Base-by-base conservation (phyloP, 53 echinoderm and acorn worm genomes). In the Mesocentrotus franciscanus region DNA sequence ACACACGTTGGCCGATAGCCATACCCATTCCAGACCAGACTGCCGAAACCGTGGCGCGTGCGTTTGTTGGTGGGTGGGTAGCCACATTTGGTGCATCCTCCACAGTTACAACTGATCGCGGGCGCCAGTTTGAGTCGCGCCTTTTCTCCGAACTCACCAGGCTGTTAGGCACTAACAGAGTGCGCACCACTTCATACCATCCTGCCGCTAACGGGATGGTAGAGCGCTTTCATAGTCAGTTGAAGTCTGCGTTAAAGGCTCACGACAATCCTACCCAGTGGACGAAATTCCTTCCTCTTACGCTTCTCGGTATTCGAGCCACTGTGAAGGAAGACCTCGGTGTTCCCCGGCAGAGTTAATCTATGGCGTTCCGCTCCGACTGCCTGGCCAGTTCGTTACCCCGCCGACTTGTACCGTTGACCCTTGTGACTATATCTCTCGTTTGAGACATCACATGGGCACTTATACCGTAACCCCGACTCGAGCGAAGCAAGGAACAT, bases 361-460 rank as follows among this genome's bases (percentile, higher is more conserved):
- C n/a, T n/a, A n/a, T n/a, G n/a, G n/a, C n/a, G n/a, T n/a, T n/a
- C n/a, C n/a, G n/a, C n/a, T n/a, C n/a, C n/a, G n/a, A n/a, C n/a
- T n/a, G n/a, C n/a, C n/a, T n/a, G n/a, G n/a, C n/a, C n/a, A n/a
- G n/a, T n/a, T n/a, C n/a, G n/a, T n/a, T n/a, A n/a, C n/a, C n/a
- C n/a, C n/a, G n/a, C n/a, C n/a, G n/a, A n/a, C n/a, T n/a, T n/a
- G n/a, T n/a, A n/a, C n/a, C n/a, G n/a, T n/a, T n/a, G n/a, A n/a
- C n/a, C n/a, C n/a, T n/a, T n/a, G n/a, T n/a, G n/a, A n/a, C n/a
- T n/a, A n/a, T n/a, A n/a, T n/a, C n/a, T n/a, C 95, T 4, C 68
- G 96, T 61, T 71, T 96, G 36, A 33, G 81, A 11, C 91, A 96
- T 20, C 92, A 95, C 84, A 96, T 96, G 96, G n/a, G 75, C 29